phyloP scores from a whole-genome alignment of 2,888 invertebrate species.

The Bombylius major region DNA sequence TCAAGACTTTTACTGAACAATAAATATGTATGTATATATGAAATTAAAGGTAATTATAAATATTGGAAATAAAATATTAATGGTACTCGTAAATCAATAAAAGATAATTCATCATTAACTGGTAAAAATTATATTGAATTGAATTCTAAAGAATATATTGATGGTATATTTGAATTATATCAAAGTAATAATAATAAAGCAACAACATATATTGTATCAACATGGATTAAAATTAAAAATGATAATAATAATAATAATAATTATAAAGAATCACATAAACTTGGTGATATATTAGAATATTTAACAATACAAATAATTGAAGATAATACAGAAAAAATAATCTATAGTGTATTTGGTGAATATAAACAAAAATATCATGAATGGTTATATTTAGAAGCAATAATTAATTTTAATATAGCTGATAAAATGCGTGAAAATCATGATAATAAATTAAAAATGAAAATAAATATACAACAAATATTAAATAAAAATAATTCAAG shows the following conservation, averaged over 20 bases:
- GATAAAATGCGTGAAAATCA: not conserved
- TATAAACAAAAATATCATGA: slow-evolving; percentile 2
- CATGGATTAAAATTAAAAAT: slow-evolving; percentile 4
- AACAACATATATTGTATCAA: slow-evolving; percentile 4
- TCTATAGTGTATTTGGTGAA: not conserved
- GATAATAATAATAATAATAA: not conserved
- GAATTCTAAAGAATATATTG: slow-evolving; percentile 3
- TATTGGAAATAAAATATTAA: too few relatives aligned
- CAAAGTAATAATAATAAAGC: not conserved
- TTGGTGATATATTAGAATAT: slow-evolving; percentile 2
- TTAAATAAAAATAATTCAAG: not conserved
- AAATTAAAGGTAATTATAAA: too few relatives aligned
- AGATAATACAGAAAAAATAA: not conserved
- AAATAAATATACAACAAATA: slow-evolving; percentile 4
- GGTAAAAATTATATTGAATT: slow-evolving; percentile 7
- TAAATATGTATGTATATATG: too few relatives aligned
- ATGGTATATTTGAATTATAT: slow-evolving; percentile 4
- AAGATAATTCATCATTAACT: slow-evolving; percentile 5
- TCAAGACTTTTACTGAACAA: too few relatives aligned
- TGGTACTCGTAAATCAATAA: slow-evolving; percentile 6
- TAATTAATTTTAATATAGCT: not conserved
- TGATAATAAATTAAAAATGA: not conserved
- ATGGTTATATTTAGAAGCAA: slow-evolving; percentile 6
- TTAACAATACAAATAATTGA: not conserved
- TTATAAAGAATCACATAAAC: too few relatives aligned